Percentiles rank a stretch among this genome's conserved stretches.
Evolutionary conservation across 1,140 invertebrate genomes (phyloP).

Genomic region (Tetragnatha versicolor): DNA sequence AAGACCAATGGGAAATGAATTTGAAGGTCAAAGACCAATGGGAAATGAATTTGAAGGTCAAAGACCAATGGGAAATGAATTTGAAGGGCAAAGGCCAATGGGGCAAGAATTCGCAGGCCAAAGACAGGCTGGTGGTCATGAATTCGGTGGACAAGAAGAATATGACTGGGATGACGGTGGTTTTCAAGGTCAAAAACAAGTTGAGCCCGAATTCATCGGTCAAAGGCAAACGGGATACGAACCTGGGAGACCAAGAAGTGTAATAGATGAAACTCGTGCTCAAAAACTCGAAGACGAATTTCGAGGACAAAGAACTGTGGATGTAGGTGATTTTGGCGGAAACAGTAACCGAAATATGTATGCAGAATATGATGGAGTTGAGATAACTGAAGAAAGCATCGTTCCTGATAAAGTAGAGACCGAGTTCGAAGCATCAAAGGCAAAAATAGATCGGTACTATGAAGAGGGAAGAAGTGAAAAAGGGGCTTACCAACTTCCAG

Average conservation of each 20-base stretch:
- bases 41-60: not conserved
- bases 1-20: not conserved
- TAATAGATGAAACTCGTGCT: too few species aligned
- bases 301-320: not conserved
- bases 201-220: not conserved
- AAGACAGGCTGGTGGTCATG: not conserved
- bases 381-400: not conserved
- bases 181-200: not conserved
- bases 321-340: too few species aligned
- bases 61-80: not conserved
- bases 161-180: not conserved
- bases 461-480: too few species aligned
- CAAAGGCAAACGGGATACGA: not conserved
- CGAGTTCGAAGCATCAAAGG: too few species aligned
- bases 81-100: not conserved
- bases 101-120: not conserved
- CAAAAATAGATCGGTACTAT: too few species aligned
- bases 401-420: not conserved
- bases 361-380: not conserved
- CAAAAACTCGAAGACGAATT: too few species aligned
- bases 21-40: not conserved
- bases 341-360: too few species aligned
- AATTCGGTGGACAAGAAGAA: slow-evolving; percentile 5
- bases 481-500: not conserved
- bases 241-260: too few species aligned